Evolutionary conservation across 2,113 vertebrate species (phyloP).

Genomic region (Psammodynastes pulverulentus): DNA sequence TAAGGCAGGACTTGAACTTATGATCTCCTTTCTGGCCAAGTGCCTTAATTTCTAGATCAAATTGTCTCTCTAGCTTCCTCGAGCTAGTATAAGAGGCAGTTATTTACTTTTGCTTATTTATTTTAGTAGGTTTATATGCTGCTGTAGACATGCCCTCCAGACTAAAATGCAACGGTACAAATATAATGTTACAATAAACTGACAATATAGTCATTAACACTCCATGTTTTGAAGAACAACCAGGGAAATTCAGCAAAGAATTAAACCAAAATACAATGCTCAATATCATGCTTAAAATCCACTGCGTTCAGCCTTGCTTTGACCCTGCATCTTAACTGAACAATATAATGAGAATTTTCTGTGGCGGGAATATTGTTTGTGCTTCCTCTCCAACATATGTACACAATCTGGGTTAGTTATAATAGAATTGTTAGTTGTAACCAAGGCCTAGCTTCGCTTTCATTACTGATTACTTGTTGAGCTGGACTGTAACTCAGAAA

Average conservation of each 20-base stretch:
- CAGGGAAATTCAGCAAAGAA: background rate
- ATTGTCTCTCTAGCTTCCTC: background rate
- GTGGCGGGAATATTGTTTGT: background rate
- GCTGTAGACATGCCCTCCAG: background rate
- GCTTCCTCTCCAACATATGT: background rate
- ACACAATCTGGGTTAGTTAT: background rate
- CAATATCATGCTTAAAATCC: background rate
- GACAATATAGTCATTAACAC: background rate
- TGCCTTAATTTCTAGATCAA: background rate
- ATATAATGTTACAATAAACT: background rate
- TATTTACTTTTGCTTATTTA: background rate
- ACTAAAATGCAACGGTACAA: background rate
- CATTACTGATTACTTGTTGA: background rate
- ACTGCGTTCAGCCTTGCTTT: background rate
- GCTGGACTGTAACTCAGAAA: conserved; percentile 9
- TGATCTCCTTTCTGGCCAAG: background rate
- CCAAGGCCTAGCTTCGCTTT: conserved; percentile 14
- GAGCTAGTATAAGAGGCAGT: background rate
- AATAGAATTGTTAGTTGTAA: conserved; percentile 16
- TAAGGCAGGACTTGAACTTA: background rate
- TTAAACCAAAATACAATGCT: too few species aligned
- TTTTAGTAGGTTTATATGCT: background rate
- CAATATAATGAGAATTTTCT: background rate
- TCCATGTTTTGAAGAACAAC: background rate
- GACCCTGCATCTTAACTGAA: background rate